phyloP scores from a whole-genome alignment of 2,113 vertebrate genomes.

The Scatophagus argus region DNA sequence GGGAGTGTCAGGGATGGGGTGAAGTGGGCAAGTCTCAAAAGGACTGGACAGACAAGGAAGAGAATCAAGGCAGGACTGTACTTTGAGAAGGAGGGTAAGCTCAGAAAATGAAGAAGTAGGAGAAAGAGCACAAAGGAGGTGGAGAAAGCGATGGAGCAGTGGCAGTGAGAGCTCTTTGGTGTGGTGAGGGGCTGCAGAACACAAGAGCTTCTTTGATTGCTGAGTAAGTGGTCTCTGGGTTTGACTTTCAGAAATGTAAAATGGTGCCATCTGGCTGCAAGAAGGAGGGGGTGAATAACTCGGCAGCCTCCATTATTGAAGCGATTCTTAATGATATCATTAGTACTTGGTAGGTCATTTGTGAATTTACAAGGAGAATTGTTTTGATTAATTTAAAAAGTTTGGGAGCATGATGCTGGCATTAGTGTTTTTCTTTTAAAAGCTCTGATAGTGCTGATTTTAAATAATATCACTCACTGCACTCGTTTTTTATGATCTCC shows the following conservation, averaged over 20 bases:
- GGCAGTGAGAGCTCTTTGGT: conserved; percentile 25
- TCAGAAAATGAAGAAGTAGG: conserved; percentile 41
- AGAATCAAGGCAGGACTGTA: conserved; percentile 8
- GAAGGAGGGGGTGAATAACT: conserved; percentile 4
- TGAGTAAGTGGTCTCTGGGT: conserved; percentile 67
- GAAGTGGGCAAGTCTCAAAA: conserved; percentile 34
- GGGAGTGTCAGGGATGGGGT: conserved; percentile 46
- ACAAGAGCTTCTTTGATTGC: conserved; percentile 71
- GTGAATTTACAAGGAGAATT: not conserved
- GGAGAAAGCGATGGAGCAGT: conserved; percentile 12
- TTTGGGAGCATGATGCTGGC: not conserved
- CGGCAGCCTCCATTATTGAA: conserved; percentile 4
- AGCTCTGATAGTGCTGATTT: not conserved
- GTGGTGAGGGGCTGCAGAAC: conserved; percentile 46
- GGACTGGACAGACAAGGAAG: conserved; percentile 9
- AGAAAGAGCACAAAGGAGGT: conserved; percentile 38
- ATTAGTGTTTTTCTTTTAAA: not conserved
- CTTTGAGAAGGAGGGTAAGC: conserved; percentile 42
- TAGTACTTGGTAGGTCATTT: not conserved
- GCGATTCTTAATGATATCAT: not conserved
- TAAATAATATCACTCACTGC: not conserved
- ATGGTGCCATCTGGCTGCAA: conserved; percentile 82
- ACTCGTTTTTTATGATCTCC: not conserved
- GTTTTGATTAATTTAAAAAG: not conserved
- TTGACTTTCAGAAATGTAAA: conserved; percentile 59